A percentile compares a stretch with the other conserved stretches of the same genome.
These are phyloP conservation scores for Sphinx pinastri DNA, from an alignment of 2,888 invertebrate genomes.

Conservation along the genomic window DNA sequence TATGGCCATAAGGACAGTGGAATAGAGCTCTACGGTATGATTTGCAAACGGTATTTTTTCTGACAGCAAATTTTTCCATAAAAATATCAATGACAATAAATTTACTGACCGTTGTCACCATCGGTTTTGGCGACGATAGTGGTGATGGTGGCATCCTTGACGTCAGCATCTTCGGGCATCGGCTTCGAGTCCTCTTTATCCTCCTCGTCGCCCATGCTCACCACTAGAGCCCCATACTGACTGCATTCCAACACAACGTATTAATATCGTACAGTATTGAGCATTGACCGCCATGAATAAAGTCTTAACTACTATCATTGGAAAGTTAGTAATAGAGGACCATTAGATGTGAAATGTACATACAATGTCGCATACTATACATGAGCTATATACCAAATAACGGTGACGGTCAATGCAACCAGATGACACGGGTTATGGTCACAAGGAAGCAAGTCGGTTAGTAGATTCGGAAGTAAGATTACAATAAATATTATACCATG, in stretches of 20 bases:
- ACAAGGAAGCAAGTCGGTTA: constrained; percentile 5
- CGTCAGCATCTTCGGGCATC: constrained; percentile 35
- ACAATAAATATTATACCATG: constrained; percentile 15
- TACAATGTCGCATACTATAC: not conserved
- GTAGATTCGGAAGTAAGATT: not conserved
- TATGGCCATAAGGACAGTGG: too few relatives aligned
- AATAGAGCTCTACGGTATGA: too few relatives aligned
- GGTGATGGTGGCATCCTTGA: constrained; percentile 42
- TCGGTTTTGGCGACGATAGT: constrained; percentile 40
- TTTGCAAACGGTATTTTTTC: too few relatives aligned
- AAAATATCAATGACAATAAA: not conserved
- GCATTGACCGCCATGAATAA: constrained; percentile 10
- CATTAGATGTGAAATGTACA: not conserved
- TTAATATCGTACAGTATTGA: not conserved
- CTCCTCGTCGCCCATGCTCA: constrained; percentile 68
- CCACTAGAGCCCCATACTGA: constrained; percentile 78
- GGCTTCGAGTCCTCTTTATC: constrained; percentile 45
- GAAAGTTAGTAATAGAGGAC: not conserved
- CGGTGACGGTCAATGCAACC: constrained; percentile 6
- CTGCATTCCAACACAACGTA: constrained; percentile 51
- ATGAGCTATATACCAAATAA: not conserved
- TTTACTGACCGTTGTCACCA: constrained; percentile 45
- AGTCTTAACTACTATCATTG: not conserved
- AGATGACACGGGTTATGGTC: not conserved
- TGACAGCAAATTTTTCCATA: too few relatives aligned